Base-by-base conservation (phyloP, 2,888 invertebrate genomes). In the Artemia sinica region DNA sequence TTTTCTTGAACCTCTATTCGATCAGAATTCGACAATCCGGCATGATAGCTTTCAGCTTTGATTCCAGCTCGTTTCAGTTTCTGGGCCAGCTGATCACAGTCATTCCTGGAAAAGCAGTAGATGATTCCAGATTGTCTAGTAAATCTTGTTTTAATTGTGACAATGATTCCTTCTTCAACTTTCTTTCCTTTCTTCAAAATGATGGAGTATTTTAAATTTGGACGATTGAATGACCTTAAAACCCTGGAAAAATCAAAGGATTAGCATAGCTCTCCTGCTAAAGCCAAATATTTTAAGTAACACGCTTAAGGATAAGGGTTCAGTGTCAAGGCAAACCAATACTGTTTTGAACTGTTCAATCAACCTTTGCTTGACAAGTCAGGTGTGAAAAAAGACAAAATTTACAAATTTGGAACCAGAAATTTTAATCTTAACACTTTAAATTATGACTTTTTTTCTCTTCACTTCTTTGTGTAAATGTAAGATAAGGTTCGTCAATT, bases 161-260 rank as follows among this genome's bases (percentile, higher is more conserved):
- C 82, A 12, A 85, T 83, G 0, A 94, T 84, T 69, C 91, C 91
- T n/a, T 58, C 63, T 12, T 84, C 82, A n/a, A 84, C 80, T 8
- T 87, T 82, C 74, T 85, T 86, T 0, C 87, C 86, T 72, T 86
- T 87, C 79, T 95, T 96, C 28, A 85, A 84, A 41, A 85, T 75
- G 4, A 95, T 85, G 72, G 83, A 81, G 76, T 95, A 97, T 71
- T 87, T 86, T n/a, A 98, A 82, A 79, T 98, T 98, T 0, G 91
- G 87, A 12, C 98, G 82, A 78, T 97, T 96, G 78, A 98, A 98
- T 77, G 94, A 94, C 75, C 89, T 87, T 71, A 96, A 84, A 78
- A 98, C 97, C 81, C 82, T 82, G 70, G n/a, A 58, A 69, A 41
- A 18, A 18, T 18, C 18, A 18, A 18, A 18, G 18, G 18, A 18